Conservation (phyloP, 1,140 invertebrate species). For the Drosophila lacteicornis region DNA sequence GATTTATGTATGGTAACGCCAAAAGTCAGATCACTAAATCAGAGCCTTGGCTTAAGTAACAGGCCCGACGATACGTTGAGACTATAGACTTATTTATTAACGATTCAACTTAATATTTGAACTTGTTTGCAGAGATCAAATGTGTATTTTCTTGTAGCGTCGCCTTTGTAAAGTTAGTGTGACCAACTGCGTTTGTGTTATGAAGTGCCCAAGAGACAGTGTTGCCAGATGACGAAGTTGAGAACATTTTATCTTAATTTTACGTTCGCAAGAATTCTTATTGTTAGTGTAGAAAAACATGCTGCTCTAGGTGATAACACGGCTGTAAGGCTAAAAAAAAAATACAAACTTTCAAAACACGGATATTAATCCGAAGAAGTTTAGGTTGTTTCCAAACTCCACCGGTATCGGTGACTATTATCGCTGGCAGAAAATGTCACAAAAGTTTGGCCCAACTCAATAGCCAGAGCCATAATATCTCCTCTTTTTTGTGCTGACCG, state of each 20-base stretch:
- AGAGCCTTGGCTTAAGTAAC: not conserved
- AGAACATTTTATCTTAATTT: not conserved
- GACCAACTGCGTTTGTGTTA: too few species aligned
- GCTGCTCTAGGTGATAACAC: not conserved
- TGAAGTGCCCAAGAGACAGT: too few species aligned
- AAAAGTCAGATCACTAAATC: constrained; percentile 7
- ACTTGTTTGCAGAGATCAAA: too few species aligned
- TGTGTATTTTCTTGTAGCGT: too few species aligned
- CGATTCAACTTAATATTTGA: too few species aligned
- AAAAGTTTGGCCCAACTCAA: constrained; percentile 1
- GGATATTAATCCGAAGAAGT: not conserved
- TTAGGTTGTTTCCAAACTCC: too few species aligned
- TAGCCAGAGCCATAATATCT: not conserved
- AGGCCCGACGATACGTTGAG: too few species aligned
- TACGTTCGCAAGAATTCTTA: not conserved
- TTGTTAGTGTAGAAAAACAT: not conserved
- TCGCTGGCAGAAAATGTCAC: not conserved
- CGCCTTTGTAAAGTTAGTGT: too few species aligned
- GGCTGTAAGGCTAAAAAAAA: not conserved
- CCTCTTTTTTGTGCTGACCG: not conserved
- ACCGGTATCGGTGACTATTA: not conserved
- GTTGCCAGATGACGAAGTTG: too few species aligned
- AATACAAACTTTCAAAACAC: not conserved
- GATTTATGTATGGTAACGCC: constrained; percentile 44
- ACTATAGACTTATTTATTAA: too few species aligned